Conservation (phyloP, 2,797 vertebrate species). For the Syndactyla subalaris region DNA sequence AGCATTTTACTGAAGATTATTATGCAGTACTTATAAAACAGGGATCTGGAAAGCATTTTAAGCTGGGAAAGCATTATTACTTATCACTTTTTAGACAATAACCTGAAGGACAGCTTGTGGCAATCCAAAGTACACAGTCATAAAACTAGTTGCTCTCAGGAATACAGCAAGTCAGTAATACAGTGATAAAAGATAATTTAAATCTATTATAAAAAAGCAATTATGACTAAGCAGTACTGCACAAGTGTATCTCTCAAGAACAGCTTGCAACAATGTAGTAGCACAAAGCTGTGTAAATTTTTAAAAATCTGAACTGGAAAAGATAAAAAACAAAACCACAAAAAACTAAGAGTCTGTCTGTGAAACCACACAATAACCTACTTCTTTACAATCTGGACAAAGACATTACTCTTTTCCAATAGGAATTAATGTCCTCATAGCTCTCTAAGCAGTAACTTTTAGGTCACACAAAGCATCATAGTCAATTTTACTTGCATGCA, state of each 20-base stretch:
- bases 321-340: background rate
- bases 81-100: background rate
- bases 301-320: background rate
- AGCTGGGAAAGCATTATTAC: background rate
- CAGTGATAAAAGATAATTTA: background rate
- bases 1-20: background rate
- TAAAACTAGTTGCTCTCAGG: background rate
- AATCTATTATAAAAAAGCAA: background rate
- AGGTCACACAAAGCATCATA: background rate
- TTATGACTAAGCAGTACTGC: background rate
- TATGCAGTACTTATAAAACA: background rate
- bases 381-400: background rate
- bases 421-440: background rate
- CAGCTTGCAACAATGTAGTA: background rate
- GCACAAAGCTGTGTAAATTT: background rate
- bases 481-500: fast-evolving
- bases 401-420: background rate
- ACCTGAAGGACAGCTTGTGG: background rate
- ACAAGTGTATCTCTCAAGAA: background rate
- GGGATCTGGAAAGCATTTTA: background rate
- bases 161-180: background rate
- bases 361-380: background rate
- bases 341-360: background rate
- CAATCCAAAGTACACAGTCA: background rate
- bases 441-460: background rate